phyloP scores from a whole-genome alignment of 2,113 vertebrate genomes.

The Vidua chalybeata region DNA sequence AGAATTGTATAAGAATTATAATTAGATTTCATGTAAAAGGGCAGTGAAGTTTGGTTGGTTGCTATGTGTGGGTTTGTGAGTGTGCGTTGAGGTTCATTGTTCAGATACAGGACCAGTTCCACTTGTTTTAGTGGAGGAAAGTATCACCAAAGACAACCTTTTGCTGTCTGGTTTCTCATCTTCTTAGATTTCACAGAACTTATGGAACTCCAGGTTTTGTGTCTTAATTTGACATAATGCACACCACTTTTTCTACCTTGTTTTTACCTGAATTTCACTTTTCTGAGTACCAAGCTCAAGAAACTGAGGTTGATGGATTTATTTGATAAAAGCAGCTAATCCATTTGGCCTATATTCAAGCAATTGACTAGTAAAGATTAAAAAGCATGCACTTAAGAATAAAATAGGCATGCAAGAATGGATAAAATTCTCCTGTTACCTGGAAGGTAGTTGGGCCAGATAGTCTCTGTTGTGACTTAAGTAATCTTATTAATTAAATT shows the following conservation, averaged over 20 bases:
- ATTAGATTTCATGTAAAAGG: background rate
- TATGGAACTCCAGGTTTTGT: background rate
- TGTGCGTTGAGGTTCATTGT: background rate
- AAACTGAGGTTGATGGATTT: background rate
- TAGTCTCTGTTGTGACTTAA: background rate
- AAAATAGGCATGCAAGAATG: background rate
- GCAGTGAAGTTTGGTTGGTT: background rate
- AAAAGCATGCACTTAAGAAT: background rate
- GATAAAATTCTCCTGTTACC: background rate
- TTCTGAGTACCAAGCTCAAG: background rate
- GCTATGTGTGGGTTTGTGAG: fast-evolving
- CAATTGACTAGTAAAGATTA: background rate
- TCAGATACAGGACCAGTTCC: background rate
- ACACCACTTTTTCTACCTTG: background rate
- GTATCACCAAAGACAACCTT: background rate
- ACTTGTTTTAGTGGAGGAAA: background rate
- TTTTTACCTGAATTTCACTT: background rate
- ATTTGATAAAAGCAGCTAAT: background rate
- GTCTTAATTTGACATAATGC: background rate
- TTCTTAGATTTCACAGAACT: background rate
- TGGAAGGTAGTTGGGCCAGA: background rate
- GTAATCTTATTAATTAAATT: background rate
- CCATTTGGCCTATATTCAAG: background rate
- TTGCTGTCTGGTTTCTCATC: background rate
- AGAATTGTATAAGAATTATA: background rate